phyloP scores from a whole-genome alignment of 2,797 vertebrate genomes.

The Macropodus opercularis region DNA sequence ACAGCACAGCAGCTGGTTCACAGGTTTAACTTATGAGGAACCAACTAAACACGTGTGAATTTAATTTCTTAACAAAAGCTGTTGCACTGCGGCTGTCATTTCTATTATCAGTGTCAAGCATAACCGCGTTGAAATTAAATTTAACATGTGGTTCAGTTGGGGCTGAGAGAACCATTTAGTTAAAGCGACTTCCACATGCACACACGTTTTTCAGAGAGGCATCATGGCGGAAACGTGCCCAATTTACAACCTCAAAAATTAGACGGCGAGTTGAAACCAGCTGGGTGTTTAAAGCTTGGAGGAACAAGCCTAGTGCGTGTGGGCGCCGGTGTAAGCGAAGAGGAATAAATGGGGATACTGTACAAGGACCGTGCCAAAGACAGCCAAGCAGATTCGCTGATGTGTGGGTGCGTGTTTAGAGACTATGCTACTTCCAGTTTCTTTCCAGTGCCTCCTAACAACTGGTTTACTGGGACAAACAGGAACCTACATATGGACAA shows the following conservation, averaged over 20 bases:
- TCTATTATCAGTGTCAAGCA: slow-evolving; percentile 30
- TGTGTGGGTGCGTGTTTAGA: slow-evolving; percentile 25
- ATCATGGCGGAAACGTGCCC: slow-evolving; percentile 50
- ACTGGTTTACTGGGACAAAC: background rate
- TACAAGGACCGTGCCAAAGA: slow-evolving; percentile 22
- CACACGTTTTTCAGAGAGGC: slow-evolving; percentile 40
- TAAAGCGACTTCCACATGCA: slow-evolving; percentile 28
- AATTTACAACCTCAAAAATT: slow-evolving; percentile 57
- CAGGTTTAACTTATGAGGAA: slow-evolving; percentile 1
- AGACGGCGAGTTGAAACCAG: slow-evolving; percentile 58
- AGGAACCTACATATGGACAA: slow-evolving; percentile 5
- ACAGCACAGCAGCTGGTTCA: background rate
- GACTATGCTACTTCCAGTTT: background rate
- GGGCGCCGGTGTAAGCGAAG: slow-evolving; percentile 56
- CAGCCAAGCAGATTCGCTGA: slow-evolving; percentile 16
- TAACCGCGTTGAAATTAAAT: slow-evolving; percentile 29
- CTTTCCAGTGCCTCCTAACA: background rate
- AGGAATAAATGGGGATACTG: slow-evolving; percentile 61
- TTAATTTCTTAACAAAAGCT: slow-evolving; percentile 19
- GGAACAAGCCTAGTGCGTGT: slow-evolving; percentile 58
- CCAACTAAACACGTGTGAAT: background rate
- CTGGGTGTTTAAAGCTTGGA: slow-evolving; percentile 48
- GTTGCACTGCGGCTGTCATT: slow-evolving; percentile 1
- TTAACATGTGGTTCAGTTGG: slow-evolving; percentile 34
- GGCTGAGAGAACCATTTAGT: slow-evolving; percentile 23